Base-by-base conservation (phyloP, 2,113 vertebrate genomes). In the Brachyhypopomus gauderio region DNA sequence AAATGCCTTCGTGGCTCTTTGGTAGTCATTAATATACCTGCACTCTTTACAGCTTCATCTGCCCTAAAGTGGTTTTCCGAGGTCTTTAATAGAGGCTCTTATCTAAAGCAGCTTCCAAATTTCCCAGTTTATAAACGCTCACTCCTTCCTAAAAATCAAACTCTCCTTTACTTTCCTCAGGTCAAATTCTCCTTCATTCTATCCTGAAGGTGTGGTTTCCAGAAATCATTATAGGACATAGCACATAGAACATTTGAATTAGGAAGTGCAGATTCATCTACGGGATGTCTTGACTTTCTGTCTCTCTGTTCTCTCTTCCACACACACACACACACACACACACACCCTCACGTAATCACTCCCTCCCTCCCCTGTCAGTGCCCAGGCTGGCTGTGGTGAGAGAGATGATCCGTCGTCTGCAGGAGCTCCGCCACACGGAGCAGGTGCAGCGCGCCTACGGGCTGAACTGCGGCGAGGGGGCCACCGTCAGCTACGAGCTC, bases 371-470 rank as follows among this genome's bases (percentile, higher is more conserved):
- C 4, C 2, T 5, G 20, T 67, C 85, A 99, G 98, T 99, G 87
- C 98, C 98, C 82, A 93, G 52, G 52, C 93, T 99, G 59, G 85
- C 92, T 0, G 89, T 95, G 12, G 95, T 99, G 58, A 98, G 94
- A 67, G 96, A 97, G 75, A 98, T 99, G 98, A 95, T 99, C 85
- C 92, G 86, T 2, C 93, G 98, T 59, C 93, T 99, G 80, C 97
- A 97, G 91, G 97, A 98, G 66, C 92, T 99, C 9, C 93, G 97
- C 7, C 97, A 97, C 83, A 97, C 94, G 0, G 97, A 98, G 87
- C 97, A 98, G 89, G 98, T 99, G 81, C 98, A 99, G 85, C 88
- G 97, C 69, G 97, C 98, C 0, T 99, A 98, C 0, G 96, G 96
- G 0, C 95, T 99, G 0, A 99, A 99, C 82, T 99, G 98, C 0